A percentile compares a stretch with the other conserved stretches of the same genome.
phyloP scores from a whole-genome alignment of 2,113 vertebrate species.

The Cettia cetti region DNA sequence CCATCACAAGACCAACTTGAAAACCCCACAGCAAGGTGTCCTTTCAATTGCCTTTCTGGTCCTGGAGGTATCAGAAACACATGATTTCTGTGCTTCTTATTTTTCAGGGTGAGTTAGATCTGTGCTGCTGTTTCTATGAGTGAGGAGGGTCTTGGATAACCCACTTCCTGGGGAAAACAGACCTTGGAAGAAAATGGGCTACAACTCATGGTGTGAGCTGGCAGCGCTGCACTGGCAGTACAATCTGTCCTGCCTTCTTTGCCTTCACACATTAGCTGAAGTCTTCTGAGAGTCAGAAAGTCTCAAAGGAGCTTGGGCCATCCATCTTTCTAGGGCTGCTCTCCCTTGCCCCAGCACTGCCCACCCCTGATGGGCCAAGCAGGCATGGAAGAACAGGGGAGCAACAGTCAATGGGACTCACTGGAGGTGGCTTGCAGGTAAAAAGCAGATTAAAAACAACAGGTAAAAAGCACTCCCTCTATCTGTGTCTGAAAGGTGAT shows the following conservation, averaged over 20 bases:
- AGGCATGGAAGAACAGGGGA: neutral
- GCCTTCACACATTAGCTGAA: neutral
- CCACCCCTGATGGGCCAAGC: neutral
- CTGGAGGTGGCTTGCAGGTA: neutral
- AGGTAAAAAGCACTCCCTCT: neutral
- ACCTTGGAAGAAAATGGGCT: neutral
- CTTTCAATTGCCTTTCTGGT: neutral
- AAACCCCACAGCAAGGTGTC: neutral
- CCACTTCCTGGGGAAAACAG: neutral
- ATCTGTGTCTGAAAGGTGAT: neutral
- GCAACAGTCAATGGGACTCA: neutral
- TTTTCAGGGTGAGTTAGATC: neutral
- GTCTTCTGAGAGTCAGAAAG: neutral
- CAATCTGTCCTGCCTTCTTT: neutral
- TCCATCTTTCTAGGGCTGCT: neutral
- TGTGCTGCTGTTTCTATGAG: neutral
- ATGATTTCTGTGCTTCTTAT: neutral
- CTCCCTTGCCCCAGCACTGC: neutral
- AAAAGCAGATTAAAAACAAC: neutral
- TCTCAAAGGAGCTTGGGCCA: neutral
- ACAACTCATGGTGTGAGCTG: neutral
- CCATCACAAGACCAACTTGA: neutral
- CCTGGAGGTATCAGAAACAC: neutral
- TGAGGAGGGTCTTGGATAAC: neutral
- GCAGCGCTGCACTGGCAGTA: neutral